These are phyloP conservation scores for Caenorhabditis japonica DNA, from an alignment of 2,888 invertebrate species.

Conservation along the genomic window DNA sequence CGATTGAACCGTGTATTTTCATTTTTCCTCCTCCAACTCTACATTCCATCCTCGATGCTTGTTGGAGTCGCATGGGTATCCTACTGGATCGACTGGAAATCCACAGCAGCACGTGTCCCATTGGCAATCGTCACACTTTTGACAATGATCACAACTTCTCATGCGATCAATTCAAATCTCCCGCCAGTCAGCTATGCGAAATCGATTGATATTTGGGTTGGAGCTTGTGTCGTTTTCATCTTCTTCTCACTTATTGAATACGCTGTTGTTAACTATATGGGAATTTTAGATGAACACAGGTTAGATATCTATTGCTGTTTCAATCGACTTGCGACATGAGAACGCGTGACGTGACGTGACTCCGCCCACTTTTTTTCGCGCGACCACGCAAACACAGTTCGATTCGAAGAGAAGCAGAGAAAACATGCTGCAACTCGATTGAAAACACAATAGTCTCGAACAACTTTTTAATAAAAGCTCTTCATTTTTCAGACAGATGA, in stretches of 20 bases:
- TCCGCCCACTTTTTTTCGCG: too few species aligned
- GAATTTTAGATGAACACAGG: constrained; percentile 75
- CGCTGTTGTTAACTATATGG: constrained; percentile 76
- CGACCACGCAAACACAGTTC: too few species aligned
- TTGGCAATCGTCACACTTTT: constrained; percentile 76
- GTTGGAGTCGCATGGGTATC: constrained; percentile 74
- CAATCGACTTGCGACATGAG: too few species aligned
- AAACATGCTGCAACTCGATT: too few species aligned
- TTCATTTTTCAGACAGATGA: constrained; percentile 67
- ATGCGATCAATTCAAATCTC: constrained; percentile 76
- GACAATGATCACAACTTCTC: constrained; percentile 77
- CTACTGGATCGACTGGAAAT: constrained; percentile 77
- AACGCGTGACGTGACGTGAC: too few species aligned
- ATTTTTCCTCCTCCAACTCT: constrained; percentile 77
- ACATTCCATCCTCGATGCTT: constrained; percentile 70
- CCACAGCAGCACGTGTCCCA: constrained; percentile 77
- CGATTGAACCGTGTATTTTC: constrained; percentile 76
- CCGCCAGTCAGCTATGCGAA: constrained; percentile 77
- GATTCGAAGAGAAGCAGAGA: too few species aligned
- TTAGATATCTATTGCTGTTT: constrained; percentile 10
- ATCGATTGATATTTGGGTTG: constrained; percentile 77
- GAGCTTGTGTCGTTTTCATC: constrained; percentile 74
- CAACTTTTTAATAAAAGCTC: neutral
- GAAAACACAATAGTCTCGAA: too few species aligned
- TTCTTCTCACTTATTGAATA: constrained; percentile 76